Evolutionary conservation across 2,113 vertebrate species (phyloP).

Genomic region (Odontesthes bonariensis): DNA sequence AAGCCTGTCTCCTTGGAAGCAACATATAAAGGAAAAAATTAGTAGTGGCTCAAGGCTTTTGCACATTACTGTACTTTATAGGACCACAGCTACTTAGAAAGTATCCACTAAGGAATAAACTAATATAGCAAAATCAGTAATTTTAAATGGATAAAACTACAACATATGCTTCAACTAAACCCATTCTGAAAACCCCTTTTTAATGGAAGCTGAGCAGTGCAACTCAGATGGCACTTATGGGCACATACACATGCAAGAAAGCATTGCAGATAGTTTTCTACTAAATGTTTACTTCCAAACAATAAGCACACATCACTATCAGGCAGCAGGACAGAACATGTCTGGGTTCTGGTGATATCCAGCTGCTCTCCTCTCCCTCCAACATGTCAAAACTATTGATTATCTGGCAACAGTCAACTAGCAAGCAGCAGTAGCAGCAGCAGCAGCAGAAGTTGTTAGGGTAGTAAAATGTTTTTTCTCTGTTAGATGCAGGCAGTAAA

Average conservation of each 20-base stretch:
- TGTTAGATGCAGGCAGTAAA: neutral
- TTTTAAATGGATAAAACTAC: conserved; percentile 2
- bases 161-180: neutral
- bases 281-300: conserved; percentile 15
- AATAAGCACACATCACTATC: neutral
- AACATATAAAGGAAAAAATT: too few relatives aligned
- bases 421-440: conserved; percentile 24
- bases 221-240: neutral
- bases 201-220: neutral
- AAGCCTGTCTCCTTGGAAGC: too few relatives aligned
- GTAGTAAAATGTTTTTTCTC: conserved; percentile 21
- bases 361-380: conserved; percentile 22
- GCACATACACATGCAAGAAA: neutral
- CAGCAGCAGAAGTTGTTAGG: conserved; percentile 24
- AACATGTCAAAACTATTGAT: conserved; percentile 51
- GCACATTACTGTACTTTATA: too few relatives aligned
- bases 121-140: neutral
- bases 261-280: conserved; percentile 3
- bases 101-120: neutral
- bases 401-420: conserved; percentile 34
- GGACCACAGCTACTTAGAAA: too few relatives aligned
- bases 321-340: conserved; percentile 19
- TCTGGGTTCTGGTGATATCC: conserved; percentile 22
- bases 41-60: too few relatives aligned
- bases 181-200: neutral